A percentile compares a stretch with the other conserved stretches of the same genome.
Evolutionary conservation across 2,888 invertebrate genomes (phyloP).

Genomic region (Entomobrya proxima): DNA sequence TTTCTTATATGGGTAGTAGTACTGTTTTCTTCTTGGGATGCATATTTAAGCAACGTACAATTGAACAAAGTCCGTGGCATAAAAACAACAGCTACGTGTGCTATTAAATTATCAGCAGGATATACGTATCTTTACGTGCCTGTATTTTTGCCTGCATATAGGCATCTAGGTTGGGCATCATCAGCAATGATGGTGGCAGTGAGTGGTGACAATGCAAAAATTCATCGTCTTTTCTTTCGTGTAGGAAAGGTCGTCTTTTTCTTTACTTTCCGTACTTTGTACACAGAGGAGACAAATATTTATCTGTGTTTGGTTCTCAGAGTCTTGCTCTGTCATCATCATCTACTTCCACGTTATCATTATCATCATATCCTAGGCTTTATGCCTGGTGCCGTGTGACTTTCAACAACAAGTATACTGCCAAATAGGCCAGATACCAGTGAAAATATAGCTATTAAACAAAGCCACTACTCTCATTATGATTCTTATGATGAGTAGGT

Average conservation of each 20-base stretch:
- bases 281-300: neutral
- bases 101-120: no score
- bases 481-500: constrained; percentile 19
- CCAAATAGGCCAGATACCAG: no score
- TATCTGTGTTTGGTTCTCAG: neutral
- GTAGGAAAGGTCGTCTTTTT: constrained; percentile 10
- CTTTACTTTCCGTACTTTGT: neutral
- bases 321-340: neutral
- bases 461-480: neutral
- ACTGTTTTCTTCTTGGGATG: neutral
- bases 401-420: neutral
- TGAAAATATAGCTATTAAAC: neutral
- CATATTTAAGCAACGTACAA: neutral
- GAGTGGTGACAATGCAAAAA: constrained; percentile 16
- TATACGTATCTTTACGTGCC: no score
- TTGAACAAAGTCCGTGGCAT: no score
- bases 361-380: neutral
- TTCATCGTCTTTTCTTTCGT: neutral
- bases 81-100: no score
- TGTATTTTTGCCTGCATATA: neutral
- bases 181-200: no score
- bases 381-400: neutral
- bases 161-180: neutral
- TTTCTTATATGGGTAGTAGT: neutral
- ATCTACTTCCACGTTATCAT: constrained; percentile 20